phyloP scores from a whole-genome alignment of 2,888 invertebrate species.

The Chirona hameri region DNA sequence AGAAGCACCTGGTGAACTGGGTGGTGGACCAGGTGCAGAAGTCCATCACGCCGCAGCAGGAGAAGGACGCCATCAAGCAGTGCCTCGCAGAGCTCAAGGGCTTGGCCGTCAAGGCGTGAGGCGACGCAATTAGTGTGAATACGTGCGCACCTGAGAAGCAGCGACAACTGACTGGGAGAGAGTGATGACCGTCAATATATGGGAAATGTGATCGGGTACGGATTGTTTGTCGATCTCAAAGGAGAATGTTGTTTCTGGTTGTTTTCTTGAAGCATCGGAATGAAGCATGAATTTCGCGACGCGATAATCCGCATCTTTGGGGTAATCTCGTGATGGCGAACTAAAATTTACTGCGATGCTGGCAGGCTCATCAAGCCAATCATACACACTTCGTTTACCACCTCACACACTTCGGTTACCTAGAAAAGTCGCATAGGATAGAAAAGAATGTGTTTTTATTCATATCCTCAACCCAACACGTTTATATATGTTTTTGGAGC shows the following conservation, averaged over 20 bases:
- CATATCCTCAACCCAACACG: slow-evolving; percentile 13
- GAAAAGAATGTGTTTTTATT: slow-evolving; percentile 29
- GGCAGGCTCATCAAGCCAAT: too few species aligned
- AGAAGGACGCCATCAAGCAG: slow-evolving; percentile 81
- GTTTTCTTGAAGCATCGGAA: too few species aligned
- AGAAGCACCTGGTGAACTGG: slow-evolving; percentile 93
- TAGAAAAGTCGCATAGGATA: not conserved
- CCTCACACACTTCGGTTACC: too few species aligned
- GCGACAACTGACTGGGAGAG: not conserved
- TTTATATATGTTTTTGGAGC: not conserved
- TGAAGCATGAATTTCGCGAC: too few species aligned
- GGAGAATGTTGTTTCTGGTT: too few species aligned
- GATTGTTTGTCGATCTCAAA: not conserved
- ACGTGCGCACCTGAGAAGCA: not conserved
- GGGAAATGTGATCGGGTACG: not conserved
- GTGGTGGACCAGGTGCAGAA: slow-evolving; percentile 76
- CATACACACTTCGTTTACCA: too few species aligned
- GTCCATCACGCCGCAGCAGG: slow-evolving; percentile 90
- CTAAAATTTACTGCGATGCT: too few species aligned
- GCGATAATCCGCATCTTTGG: too few species aligned
- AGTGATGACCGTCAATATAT: not conserved
- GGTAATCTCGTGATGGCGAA: too few species aligned
- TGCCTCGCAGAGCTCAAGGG: slow-evolving; percentile 81
- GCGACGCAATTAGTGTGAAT: not conserved
- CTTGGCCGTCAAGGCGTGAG: slow-evolving; percentile 53